Conservation (phyloP, 1,140 invertebrate genomes). For the Yoshiicerus persimilis region DNA sequence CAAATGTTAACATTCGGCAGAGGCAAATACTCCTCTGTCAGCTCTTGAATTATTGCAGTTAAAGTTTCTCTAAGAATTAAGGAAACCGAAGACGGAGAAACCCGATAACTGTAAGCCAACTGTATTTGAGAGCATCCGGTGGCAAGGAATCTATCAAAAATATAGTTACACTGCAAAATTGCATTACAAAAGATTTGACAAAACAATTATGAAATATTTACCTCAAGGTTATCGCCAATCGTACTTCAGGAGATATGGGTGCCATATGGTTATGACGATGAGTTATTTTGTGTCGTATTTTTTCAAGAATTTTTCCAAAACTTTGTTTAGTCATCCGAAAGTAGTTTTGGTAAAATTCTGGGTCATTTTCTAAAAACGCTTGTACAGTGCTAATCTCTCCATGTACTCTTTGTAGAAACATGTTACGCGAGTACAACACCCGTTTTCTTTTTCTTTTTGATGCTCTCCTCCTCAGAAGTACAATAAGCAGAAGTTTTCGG, state of each 20-base stretch:
- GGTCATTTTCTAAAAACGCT: background rate
- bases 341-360: background rate
- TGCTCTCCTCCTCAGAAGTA: background rate
- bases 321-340: background rate
- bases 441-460: background rate
- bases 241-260: background rate
- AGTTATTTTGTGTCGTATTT: background rate
- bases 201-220: background rate
- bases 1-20: slow-evolving; percentile 50
- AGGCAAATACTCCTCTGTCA: slow-evolving; percentile 35
- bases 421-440: background rate
- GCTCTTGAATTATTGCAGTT: background rate
- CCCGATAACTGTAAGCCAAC: background rate
- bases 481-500: no score
- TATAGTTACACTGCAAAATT: no score
- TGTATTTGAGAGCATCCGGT: slow-evolving; percentile 10
- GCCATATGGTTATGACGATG: background rate
- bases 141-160: slow-evolving; percentile 23
- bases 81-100: background rate
- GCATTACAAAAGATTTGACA: no score
- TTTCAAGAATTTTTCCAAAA: background rate
- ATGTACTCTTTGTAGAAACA: background rate
- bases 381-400: background rate
- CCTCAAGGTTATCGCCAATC: background rate
- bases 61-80: background rate